Evolutionary conservation across 1,140 invertebrate genomes (phyloP).

Genomic region (Drosophila arawakana): DNA sequence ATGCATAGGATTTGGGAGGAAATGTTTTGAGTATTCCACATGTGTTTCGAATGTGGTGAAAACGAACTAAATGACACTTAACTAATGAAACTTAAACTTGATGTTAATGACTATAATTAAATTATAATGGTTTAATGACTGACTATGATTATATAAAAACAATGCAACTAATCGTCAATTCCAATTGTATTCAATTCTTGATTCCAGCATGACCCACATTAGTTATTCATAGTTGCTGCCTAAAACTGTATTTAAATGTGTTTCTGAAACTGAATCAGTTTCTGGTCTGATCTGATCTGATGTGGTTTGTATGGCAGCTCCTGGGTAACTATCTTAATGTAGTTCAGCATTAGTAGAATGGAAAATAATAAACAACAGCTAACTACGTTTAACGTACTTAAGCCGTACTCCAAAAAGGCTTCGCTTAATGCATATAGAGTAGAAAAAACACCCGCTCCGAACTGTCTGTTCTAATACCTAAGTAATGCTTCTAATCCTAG

Average conservation of each 20-base stretch:
- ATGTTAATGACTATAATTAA: slow-evolving; percentile 44
- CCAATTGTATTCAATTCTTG: slow-evolving; percentile 3
- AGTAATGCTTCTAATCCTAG: slow-evolving; percentile 62
- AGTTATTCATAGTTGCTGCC: slow-evolving; percentile 6
- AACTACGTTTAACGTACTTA: slow-evolving; percentile 74
- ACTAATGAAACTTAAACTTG: slow-evolving; percentile 25
- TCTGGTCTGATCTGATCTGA: background rate
- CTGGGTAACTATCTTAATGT: slow-evolving; percentile 31
- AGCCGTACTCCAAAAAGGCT: slow-evolving; percentile 69
- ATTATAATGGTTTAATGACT: slow-evolving; percentile 61
- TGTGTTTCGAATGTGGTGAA: background rate
- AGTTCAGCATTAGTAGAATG: slow-evolving; percentile 33
- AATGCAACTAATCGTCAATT: slow-evolving; percentile 28
- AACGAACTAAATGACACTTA: slow-evolving; percentile 20
- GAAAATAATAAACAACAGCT: slow-evolving; percentile 46
- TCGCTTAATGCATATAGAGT: slow-evolving; percentile 52
- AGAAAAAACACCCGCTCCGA: slow-evolving; percentile 51
- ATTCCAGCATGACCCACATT: slow-evolving; percentile 1
- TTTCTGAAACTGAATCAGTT: background rate
- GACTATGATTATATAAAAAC: slow-evolving; percentile 55
- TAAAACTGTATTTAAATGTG: background rate
- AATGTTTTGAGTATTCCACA: slow-evolving; percentile 47
- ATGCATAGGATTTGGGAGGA: slow-evolving; percentile 11
- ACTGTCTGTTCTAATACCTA: slow-evolving; percentile 45
- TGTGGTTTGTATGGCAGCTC: slow-evolving; percentile 50